Base-by-base conservation (phyloP, 2,797 vertebrate species). In the Thunnus albacares region DNA sequence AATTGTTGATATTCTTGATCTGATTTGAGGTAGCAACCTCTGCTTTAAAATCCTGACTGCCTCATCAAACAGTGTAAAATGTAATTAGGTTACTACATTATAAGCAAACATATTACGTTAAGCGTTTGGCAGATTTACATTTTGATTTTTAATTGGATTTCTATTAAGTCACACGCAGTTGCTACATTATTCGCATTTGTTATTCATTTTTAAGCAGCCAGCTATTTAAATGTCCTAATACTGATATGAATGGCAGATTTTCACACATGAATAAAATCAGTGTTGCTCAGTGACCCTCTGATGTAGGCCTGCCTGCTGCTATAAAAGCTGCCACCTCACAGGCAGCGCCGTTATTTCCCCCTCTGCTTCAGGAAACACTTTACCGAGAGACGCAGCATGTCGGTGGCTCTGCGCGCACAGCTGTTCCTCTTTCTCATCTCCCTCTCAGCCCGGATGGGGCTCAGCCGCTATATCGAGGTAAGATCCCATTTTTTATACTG, bases 401-500 rank as follows among this genome's bases (percentile, higher is more conserved):
- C 90, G 47, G 89, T 83, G 81, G 85, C 94, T 86, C 89, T 92
- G 87, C 94, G 94, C 90, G 55, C 96, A 61, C 96, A 95, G 4
- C 93, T 95, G 70, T 90, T 96, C 90, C 87, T 97, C 58, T 1
- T 96, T 35, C 92, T 98, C 43, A 75, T 98, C 87, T 93, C 96
- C 84, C 92, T 98, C 83, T 94, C 93, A n/a, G 92, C 94, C 14
- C 93, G 95, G 59, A 94, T 89, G 80, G 96, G 95, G 53, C 92
- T 97, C 79, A 93, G 94, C 86, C 94, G 96, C 75, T 96, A 96
- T 90, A 89, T 97, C 8, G 95, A 97, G 97, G 97, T 98, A 94
- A 96, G 95, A 47, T 59, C 7, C 4, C 30, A 20, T 6, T 61
- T 33, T 56, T 62, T 12, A 10, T 38, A 10, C 13, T 57, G 5